Conservation (phyloP, 1,140 invertebrate genomes). For the Micrasema longulum region DNA sequence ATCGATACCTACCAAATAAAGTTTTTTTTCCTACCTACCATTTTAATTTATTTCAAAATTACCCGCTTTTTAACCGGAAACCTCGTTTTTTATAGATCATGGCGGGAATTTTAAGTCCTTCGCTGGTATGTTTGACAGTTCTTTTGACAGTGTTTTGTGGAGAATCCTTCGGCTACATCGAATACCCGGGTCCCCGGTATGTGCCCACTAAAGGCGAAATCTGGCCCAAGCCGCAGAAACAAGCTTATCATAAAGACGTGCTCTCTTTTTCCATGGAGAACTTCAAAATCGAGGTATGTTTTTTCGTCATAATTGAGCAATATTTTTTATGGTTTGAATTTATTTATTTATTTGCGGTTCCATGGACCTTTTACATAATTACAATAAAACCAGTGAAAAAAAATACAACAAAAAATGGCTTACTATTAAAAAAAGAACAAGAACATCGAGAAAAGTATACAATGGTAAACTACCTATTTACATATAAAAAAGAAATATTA, state of each 20-base stretch:
- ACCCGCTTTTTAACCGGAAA: neutral
- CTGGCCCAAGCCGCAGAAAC: conserved; percentile 69
- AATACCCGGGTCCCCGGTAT: conserved; percentile 59
- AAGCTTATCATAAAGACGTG: conserved; percentile 58
- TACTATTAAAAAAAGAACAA: too few species aligned
- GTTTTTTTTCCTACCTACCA: neutral
- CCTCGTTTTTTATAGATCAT: neutral
- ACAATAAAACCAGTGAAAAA: too few species aligned
- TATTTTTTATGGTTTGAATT: too few species aligned
- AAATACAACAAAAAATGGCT: too few species aligned
- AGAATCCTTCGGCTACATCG: conserved; percentile 54
- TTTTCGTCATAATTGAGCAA: conserved; percentile 16
- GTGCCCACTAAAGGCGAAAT: conserved; percentile 67
- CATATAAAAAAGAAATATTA: too few species aligned
- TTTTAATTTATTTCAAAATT: neutral
- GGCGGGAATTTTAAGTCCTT: neutral
- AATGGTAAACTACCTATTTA: too few species aligned
- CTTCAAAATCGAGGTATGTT: conserved; percentile 64
- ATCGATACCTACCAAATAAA: too few species aligned
- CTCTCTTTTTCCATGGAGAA: conserved; percentile 58
- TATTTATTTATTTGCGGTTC: too few species aligned
- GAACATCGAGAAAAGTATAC: too few species aligned
- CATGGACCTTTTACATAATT: too few species aligned
- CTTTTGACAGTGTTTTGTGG: neutral
- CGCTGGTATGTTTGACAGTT: neutral